Evolutionary conservation across 2,888 invertebrate species (phyloP), one percentile per base, ranked within the genome.

Genomic region (Eubasilissa splendida): DNA sequence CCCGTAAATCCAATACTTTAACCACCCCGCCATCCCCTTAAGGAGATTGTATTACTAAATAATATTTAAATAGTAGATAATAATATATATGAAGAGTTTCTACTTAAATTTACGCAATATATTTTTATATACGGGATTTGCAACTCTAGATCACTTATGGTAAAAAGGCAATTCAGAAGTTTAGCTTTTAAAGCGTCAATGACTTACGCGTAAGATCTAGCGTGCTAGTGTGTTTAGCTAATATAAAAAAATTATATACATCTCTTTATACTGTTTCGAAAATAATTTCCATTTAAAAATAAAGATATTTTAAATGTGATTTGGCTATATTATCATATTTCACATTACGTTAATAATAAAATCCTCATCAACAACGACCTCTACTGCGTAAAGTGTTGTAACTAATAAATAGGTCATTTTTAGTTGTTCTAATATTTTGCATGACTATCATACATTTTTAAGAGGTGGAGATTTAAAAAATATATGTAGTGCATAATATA

Each of bases 131-230:
- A 33, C 54, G 63, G 76, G 76, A 76, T 65, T 52, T 33, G 65
- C 65, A 65, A 65, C 52, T 9, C 79, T 79, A 79, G 22, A 33
- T 79, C 65, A 74, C 74, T 79, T 79, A 79, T 59, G 31, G 66
- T 79, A 76, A 75, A 78, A 79, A 79, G 79, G 79, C 79, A 79
- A 79, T 79, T 79, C 60, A 79, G 79, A 79, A 77, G 50, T 76
- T 79, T 52, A 75, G 75, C 68, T 68, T 79, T 76, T 52, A 11
- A 79, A 79, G 79, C 79, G 56, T 68, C 68, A 70, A 58, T 58
- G 77, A 77, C 77, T 77, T 77, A 77, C n/a, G 68, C 56, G 22
- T 77, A 77, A 4, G 53, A 56, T 70, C 77, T 70, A 77, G 68
- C 68, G 68, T 76, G 76, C 76, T 76, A 76, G 50, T 50, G 75